Conservation (phyloP, 2,113 vertebrate genomes). For the Acanthisitta chloris region DNA sequence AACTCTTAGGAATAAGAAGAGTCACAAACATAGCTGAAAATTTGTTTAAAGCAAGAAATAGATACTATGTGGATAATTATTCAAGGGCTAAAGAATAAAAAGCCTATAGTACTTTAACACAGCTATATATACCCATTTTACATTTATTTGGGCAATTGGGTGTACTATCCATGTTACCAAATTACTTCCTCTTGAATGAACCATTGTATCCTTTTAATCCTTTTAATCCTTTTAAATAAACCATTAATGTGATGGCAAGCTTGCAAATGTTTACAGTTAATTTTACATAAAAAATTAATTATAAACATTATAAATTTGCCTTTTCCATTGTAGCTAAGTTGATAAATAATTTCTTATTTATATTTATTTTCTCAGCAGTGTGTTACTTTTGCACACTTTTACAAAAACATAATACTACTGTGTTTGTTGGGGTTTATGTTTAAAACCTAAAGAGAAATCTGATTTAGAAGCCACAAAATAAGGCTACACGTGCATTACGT, state of each 20-base stretch:
- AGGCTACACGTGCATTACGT: constrained; percentile 31
- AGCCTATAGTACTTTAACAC: constrained; percentile 15
- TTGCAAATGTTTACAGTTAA: constrained; percentile 45
- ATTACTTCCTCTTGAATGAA: too few relatives aligned
- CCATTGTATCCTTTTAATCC: too few relatives aligned
- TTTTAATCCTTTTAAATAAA: constrained; percentile 2
- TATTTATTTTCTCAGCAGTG: constrained; percentile 72
- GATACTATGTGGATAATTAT: constrained; percentile 46
- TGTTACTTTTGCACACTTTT: constrained; percentile 74
- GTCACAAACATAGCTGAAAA: constrained; percentile 14
- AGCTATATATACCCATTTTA: not conserved
- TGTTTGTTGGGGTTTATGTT: constrained; percentile 60
- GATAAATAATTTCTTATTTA: constrained; percentile 45
- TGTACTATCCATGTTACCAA: not conserved
- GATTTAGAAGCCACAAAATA: constrained; percentile 53
- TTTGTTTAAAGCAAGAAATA: constrained; percentile 33
- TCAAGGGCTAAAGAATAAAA: constrained; percentile 74
- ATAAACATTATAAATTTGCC: constrained; percentile 27
- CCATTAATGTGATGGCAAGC: not conserved
- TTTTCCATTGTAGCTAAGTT: constrained; percentile 21
- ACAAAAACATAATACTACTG: constrained; percentile 74
- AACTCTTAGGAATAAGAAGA: constrained; percentile 21
- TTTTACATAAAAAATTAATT: constrained; percentile 21
- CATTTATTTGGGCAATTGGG: constrained; percentile 13
- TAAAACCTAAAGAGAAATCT: constrained; percentile 51